Evolutionary conservation across 2,797 vertebrate genomes (phyloP).

Genomic region (Gadopsis bispinosus): DNA sequence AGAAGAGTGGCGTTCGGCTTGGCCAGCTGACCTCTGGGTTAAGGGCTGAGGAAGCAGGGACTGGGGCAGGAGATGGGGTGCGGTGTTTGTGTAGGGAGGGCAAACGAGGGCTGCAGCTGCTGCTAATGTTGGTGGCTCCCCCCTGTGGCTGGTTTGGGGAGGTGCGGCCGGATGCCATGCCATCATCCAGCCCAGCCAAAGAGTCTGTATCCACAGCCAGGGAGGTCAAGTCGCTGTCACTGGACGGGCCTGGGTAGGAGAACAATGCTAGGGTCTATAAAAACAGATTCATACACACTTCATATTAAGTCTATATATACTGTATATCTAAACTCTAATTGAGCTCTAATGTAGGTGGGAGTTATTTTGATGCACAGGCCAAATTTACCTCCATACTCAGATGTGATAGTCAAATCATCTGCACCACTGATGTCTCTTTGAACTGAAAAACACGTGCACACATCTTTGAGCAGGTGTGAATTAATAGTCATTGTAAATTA

Average conservation of each 20-base stretch:
- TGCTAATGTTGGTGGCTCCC: conserved; percentile 79
- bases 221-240: conserved; percentile 92
- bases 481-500: neutral
- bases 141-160: conserved; percentile 90
- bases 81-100: conserved; percentile 68
- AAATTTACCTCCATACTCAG: conserved; percentile 90
- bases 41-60: conserved; percentile 74
- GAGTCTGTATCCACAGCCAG: conserved; percentile 92
- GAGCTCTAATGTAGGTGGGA: neutral
- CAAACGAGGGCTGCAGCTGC: conserved; percentile 78
- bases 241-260: conserved; percentile 87
- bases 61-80: conserved; percentile 78
- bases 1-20: conserved; percentile 84
- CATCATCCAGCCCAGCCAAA: conserved; percentile 92
- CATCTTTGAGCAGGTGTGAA: conserved; percentile 19
- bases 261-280: neutral
- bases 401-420: conserved; percentile 89
- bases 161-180: conserved; percentile 95
- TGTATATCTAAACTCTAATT: neutral
- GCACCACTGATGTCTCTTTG: conserved; percentile 87
- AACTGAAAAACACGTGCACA: conserved; percentile 78
- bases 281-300: neutral
- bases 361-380: neutral
- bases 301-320: neutral
- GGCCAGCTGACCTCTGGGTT: conserved; percentile 85